A percentile compares a stretch with the other conserved stretches of the same genome.
Conservation (phyloP, 1,140 invertebrate species). For the Pseudomyrmex pallidus region DNA sequence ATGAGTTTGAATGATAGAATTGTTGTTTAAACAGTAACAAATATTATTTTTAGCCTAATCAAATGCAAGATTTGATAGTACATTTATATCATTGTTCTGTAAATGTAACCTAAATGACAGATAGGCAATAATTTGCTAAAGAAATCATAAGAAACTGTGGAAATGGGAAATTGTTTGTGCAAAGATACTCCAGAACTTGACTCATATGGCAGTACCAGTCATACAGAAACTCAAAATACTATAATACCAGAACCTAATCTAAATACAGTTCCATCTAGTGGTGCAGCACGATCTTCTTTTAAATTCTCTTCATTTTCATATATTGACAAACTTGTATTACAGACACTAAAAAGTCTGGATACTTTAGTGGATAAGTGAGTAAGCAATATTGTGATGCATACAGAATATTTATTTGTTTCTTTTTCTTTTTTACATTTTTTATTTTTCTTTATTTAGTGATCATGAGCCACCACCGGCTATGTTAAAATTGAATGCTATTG, state of each 20-base stretch:
- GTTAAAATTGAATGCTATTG: conserved; percentile 93
- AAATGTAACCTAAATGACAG: conserved; percentile 63
- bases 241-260: conserved; percentile 76
- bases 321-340: conserved; percentile 91
- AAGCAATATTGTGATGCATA: neutral
- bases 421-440: neutral
- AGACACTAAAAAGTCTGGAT: conserved; percentile 92
- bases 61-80: conserved; percentile 44
- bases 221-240: conserved; percentile 79
- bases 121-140: conserved; percentile 35
- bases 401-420: neutral
- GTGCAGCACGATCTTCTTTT: conserved; percentile 70
- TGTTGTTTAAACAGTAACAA: neutral
- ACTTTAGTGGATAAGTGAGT: conserved; percentile 93
- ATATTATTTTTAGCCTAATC: conserved; percentile 53
- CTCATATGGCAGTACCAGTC: conserved; percentile 78
- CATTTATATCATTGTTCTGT: conserved; percentile 55
- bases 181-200: conserved; percentile 85
- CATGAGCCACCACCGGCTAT: conserved; percentile 94
- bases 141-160: conserved; percentile 72
- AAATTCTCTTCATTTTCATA: conserved; percentile 83
- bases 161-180: conserved; percentile 89
- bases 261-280: conserved; percentile 71
- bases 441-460: conserved; percentile 87
- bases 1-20: no score